Percentiles rank a stretch among this genome's conserved stretches.
phyloP scores from a whole-genome alignment of 2,888 invertebrate species.

The Rhagophthalmus giganteus region DNA sequence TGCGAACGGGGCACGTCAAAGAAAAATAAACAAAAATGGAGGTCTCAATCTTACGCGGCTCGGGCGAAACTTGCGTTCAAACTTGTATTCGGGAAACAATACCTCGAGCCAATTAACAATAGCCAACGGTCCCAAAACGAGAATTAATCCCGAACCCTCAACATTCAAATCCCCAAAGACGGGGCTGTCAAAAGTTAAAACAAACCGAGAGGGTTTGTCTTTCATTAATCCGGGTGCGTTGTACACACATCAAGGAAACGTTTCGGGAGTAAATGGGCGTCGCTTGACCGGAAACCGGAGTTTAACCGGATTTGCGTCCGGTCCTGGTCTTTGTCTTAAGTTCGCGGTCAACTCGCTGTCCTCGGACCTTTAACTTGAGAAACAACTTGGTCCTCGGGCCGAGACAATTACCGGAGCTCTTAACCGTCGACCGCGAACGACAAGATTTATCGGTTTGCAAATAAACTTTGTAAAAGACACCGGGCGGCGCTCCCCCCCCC shows the following conservation, averaged over 20 bases:
- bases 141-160: slow-evolving; percentile 1
- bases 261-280: slow-evolving; percentile 27
- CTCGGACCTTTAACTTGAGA: slow-evolving; percentile 40
- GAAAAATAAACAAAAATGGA: too few relatives aligned
- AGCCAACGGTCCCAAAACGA: background rate
- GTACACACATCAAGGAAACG: slow-evolving; percentile 17
- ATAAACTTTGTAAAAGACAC: slow-evolving; percentile 9
- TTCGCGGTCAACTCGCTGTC: slow-evolving; percentile 37
- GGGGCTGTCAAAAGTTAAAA: background rate
- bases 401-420: slow-evolving; percentile 37
- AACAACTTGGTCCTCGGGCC: slow-evolving; percentile 35
- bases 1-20: too few relatives aligned
- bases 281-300: slow-evolving; percentile 47
- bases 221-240: background rate
- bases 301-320: slow-evolving; percentile 44
- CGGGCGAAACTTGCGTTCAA: background rate
- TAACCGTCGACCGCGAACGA: slow-evolving; percentile 19
- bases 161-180: background rate
- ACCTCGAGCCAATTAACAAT: background rate
- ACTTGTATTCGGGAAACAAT: background rate
- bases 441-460: slow-evolving; percentile 21
- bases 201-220: background rate
- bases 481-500: too few relatives aligned
- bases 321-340: slow-evolving; percentile 47
- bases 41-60: too few relatives aligned